A percentile compares a stretch with the other conserved stretches of the same genome.
Evolutionary conservation across 2,113 vertebrate genomes (phyloP).

Genomic region (Salvelinus namaycush): DNA sequence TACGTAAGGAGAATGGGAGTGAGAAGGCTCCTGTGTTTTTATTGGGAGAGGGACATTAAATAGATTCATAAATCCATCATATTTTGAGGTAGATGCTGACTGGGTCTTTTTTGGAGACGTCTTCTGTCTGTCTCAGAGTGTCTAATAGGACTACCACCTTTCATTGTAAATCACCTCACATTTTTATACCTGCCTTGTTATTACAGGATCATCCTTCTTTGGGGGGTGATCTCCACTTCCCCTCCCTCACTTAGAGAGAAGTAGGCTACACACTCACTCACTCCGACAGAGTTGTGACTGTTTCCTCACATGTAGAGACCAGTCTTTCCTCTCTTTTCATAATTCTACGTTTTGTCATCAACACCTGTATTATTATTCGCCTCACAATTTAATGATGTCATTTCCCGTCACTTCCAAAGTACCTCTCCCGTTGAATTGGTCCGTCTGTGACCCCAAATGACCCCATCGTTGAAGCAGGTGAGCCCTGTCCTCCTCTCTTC

Average conservation of each 20-base stretch:
- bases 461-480: too few relatives aligned
- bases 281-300: too few relatives aligned
- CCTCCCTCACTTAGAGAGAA: not conserved
- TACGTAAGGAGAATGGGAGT: constrained; percentile 35
- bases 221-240: too few relatives aligned
- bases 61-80: constrained; percentile 52
- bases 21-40: constrained; percentile 51
- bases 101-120: constrained; percentile 33
- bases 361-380: constrained; percentile 36
- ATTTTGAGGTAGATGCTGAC: constrained; percentile 48
- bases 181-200: constrained; percentile 4
- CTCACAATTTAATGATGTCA: constrained; percentile 46
- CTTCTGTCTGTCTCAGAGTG: not conserved
- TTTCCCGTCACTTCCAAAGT: constrained; percentile 32
- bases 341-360: not conserved
- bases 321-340: too few relatives aligned
- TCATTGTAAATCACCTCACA: constrained; percentile 8
- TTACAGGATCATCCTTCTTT: too few relatives aligned
- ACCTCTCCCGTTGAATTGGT: constrained; percentile 21
- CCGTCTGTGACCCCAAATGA: too few relatives aligned
- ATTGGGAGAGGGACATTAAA: constrained; percentile 58
- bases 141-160: constrained; percentile 27
- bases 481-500: not conserved
- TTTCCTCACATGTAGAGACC: too few relatives aligned
- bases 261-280: constrained; percentile 6